A percentile compares a stretch with the other conserved stretches of the same genome.
Conservation (phyloP, 2,797 vertebrate species). For the Paramormyrops hopkinsi region DNA sequence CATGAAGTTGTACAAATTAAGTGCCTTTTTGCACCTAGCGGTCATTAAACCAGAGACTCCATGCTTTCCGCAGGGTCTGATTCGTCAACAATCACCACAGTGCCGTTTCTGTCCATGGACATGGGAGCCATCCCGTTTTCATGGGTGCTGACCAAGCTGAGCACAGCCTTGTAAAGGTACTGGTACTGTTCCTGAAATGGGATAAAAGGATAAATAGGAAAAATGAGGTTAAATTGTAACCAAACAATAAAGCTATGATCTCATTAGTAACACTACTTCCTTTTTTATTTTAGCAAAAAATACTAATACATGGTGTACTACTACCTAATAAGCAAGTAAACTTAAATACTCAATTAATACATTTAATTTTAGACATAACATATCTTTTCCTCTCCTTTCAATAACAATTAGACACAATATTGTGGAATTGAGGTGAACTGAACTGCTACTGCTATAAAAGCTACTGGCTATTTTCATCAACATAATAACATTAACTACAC, state of each 20-base stretch:
- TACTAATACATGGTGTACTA: background rate
- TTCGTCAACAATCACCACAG: slow-evolving; percentile 74
- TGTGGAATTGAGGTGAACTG: background rate
- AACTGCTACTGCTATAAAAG: background rate
- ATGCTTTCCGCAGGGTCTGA: slow-evolving; percentile 87
- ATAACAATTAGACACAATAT: background rate
- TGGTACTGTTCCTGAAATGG: slow-evolving; percentile 80
- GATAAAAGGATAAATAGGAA: background rate
- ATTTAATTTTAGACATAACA: background rate
- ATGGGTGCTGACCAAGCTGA: slow-evolving; percentile 84
- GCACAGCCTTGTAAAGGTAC: slow-evolving; percentile 88
- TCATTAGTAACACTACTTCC: background rate
- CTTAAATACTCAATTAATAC: background rate
- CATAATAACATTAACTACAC: background rate
- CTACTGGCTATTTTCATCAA: background rate
- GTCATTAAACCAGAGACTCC: slow-evolving; percentile 83
- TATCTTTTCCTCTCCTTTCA: background rate
- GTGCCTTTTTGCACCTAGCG: slow-evolving; percentile 58
- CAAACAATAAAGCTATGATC: background rate
- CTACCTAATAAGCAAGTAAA: background rate
- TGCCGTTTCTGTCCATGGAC: slow-evolving; percentile 78
- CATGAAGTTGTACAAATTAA: slow-evolving; percentile 84
- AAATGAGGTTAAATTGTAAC: background rate
- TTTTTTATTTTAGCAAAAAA: background rate
- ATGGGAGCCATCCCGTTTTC: slow-evolving; percentile 69